Evolutionary conservation across 2,888 invertebrate genomes (phyloP), one percentile per base, ranked within the genome.

Genomic region (Noctua janthe): DNA sequence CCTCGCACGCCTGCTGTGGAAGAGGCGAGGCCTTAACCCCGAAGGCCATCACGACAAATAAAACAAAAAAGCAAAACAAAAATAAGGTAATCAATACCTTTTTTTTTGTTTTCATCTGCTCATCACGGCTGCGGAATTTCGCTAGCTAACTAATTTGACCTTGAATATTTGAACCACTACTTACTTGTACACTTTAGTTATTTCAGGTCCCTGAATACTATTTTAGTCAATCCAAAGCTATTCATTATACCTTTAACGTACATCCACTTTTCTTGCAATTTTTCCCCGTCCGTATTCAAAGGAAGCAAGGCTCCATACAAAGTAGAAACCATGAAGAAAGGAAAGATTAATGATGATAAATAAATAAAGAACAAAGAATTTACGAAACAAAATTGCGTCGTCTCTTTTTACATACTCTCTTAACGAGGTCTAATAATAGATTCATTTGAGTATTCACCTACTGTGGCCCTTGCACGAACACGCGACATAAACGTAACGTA

Each of bases 371-470:
- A 83, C 62, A 74, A 74, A 76, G 78, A 78, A 76, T 76, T 43
- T 64, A 59, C 47, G 56, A 49, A 72, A 83, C 66, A 49, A 88
- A 85, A 76, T 85, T 80, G 66, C 67, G 51, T 74, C 64, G 47
- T 64, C 81, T 75, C 74, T 78, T 84, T 80, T 78, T 76, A 85
- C 88, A 85, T 80, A 83, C 85, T 74, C 43, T 56, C 62, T 54
- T 76, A 82, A 86, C 82, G 74, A 88, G 74, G 72, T 84, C 76
- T 76, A 78, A 84, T 81, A 87, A 74, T 78, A 86, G 76, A 87
- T 78, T 81, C 78, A 74, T 84, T 80, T 59, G 54, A 49, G 71
- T 62, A 76, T 71, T 59, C 67, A 75, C 71, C 66, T 71, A 62
- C 49, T 20, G 76, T 62, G 47, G 47, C 17, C 64, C 17, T 64